Evolutionary conservation across 2,113 vertebrate species (phyloP).

Genomic region (Gymnocephalus cernua): DNA sequence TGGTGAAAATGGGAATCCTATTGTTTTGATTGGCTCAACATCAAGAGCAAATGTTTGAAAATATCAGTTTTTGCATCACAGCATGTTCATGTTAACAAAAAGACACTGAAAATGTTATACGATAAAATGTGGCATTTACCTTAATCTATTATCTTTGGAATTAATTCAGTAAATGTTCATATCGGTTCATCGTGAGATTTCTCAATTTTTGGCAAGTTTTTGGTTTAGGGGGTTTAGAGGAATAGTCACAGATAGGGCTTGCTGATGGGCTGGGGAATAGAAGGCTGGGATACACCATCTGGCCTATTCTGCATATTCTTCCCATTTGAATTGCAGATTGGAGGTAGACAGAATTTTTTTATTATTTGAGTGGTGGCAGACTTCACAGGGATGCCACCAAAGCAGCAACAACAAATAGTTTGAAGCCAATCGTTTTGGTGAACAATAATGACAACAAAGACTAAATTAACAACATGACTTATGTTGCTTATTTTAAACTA

Average conservation of each 20-base stretch:
- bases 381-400: constrained; percentile 61
- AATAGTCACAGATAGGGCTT: constrained; percentile 61
- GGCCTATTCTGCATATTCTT: constrained; percentile 74
- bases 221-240: constrained; percentile 62
- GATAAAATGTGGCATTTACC: constrained; percentile 1
- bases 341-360: constrained; percentile 68
- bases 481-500: constrained; percentile 32
- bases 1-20: constrained; percentile 22
- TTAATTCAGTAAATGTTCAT: constrained; percentile 63
- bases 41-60: neutral
- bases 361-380: constrained; percentile 61
- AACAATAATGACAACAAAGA: constrained; percentile 39
- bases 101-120: neutral
- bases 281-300: constrained; percentile 77
- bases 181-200: constrained; percentile 66
- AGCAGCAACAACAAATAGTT: constrained; percentile 51
- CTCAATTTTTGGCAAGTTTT: constrained; percentile 67
- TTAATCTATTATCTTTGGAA: constrained; percentile 26
- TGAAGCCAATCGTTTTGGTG: constrained; percentile 22
- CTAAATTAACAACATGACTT: constrained; percentile 40
- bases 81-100: neutral
- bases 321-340: constrained; percentile 82
- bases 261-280: constrained; percentile 72
- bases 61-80: neutral
- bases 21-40: constrained; percentile 36